Evolutionary conservation across 2,113 vertebrate genomes (phyloP), one percentile per base, ranked within the genome.

Genomic region (Lates calcarifer): DNA sequence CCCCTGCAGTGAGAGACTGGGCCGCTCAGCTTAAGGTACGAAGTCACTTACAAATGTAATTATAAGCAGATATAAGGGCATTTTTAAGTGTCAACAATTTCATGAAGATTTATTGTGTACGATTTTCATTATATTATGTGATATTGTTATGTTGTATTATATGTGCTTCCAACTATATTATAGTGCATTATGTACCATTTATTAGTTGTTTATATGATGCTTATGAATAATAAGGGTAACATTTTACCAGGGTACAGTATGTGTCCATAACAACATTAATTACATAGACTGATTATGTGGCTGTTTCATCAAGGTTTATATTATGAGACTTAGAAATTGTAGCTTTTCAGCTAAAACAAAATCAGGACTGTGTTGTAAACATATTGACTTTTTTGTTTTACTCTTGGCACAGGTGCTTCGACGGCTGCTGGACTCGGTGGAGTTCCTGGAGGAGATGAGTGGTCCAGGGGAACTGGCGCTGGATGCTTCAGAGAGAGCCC

Each of bases 401-500:
- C 62, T 66, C 73, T 60, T 63, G 14, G 24, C 82, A 17, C 76
- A 94, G 93, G 89, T 93, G 49, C 89, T 96, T 26, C 89, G 94
- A 4, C 93, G 93, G 53, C 91, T 96, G 67, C 79, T 96, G 51
- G 95, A 95, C 73, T 95, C 94, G 0, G 79, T 94, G 77, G 95
- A 96, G 26, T 94, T 96, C 71, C 85, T 96, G 64, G 95, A 95
- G 85, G 95, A 96, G 82, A 77, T 96, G 74, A 94, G 94, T 14
- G 93, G 93, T 63, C 89, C 94, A 20, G 93, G 89, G 47, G 95
- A 95, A 80, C 63, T 95, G 78, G 84, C 86, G 0, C 87, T 95
- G 31, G 79, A 81, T 35, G 68, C 26, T 31, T 74, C 91, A 31
- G 95, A 96, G 76, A 89, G 94, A 85, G 90, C 88, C 3, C 77